These are phyloP conservation scores for Procambarus virginalis DNA, from an alignment of 1,140 invertebrate genomes.

Conservation along the genomic window DNA sequence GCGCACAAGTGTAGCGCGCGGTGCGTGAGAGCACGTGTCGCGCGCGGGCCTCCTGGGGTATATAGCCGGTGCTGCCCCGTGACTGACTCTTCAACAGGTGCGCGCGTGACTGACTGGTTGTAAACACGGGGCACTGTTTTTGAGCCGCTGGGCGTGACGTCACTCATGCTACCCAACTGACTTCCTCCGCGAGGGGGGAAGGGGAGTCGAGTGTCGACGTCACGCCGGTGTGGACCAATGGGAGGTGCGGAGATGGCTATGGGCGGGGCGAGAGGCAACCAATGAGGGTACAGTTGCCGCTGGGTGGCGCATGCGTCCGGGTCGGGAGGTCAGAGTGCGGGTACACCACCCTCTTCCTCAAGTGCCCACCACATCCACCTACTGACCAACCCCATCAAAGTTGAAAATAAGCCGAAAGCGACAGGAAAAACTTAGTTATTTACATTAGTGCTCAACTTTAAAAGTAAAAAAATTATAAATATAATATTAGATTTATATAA, in stretches of 20 bases:
- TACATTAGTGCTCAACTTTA: too few species aligned
- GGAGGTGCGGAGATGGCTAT: background rate
- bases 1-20: background rate
- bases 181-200: background rate
- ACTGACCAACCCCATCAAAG: too few species aligned
- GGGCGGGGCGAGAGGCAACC: background rate
- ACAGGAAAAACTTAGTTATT: too few species aligned
- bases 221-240: constrained; percentile 14
- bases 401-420: too few species aligned
- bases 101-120: constrained; percentile 47
- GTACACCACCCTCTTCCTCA: background rate
- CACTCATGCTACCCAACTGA: constrained; percentile 23
- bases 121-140: constrained; percentile 44
- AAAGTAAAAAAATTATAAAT: too few species aligned
- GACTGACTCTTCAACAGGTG: constrained; percentile 29
- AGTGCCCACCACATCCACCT: too few species aligned
- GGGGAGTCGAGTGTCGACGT: constrained; percentile 3
- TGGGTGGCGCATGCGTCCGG: constrained; percentile 32
- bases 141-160: constrained; percentile 27
- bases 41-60: constrained; percentile 23
- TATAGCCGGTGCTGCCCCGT: background rate
- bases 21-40: background rate
- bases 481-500: too few species aligned
- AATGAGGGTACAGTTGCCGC: background rate
- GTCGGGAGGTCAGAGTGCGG: constrained; percentile 23